Evolutionary conservation across 2,113 vertebrate species (phyloP).

Genomic region (Tylochromis polylepis): DNA sequence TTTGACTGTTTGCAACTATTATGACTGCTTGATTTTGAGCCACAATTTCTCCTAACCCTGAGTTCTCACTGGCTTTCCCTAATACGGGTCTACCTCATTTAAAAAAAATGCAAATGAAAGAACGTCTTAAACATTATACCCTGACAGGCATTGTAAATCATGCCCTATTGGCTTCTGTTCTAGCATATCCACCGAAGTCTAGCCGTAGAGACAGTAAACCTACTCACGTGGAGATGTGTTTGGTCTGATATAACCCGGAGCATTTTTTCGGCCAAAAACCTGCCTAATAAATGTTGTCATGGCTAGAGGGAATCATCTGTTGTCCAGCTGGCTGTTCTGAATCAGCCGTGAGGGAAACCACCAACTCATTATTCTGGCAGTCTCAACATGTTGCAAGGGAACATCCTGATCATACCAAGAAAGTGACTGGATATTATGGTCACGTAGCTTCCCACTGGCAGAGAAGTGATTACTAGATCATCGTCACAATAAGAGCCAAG

Average conservation of each 20-base stretch:
- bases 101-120: not conserved
- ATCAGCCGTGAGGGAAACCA: constrained; percentile 16
- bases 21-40: not conserved
- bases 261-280: not conserved
- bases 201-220: not conserved
- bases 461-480: not conserved
- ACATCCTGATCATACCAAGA: constrained; percentile 42
- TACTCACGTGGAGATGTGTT: constrained; percentile 31
- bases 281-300: not conserved
- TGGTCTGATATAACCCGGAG: constrained; percentile 2
- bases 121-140: not conserved
- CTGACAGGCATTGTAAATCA: not conserved
- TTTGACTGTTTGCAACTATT: not conserved
- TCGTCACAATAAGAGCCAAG: not conserved
- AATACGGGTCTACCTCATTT: not conserved
- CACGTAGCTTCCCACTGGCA: constrained; percentile 8
- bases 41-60: not conserved
- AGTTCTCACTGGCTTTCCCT: not conserved
- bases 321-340: constrained; percentile 36
- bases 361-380: constrained; percentile 9
- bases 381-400: constrained; percentile 17
- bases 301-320: constrained; percentile 15
- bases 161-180: not conserved
- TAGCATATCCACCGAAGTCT: not conserved
- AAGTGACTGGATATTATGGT: constrained; percentile 4